phyloP scores from a whole-genome alignment of 2,888 invertebrate species.

The Epistrophella euchroma region DNA sequence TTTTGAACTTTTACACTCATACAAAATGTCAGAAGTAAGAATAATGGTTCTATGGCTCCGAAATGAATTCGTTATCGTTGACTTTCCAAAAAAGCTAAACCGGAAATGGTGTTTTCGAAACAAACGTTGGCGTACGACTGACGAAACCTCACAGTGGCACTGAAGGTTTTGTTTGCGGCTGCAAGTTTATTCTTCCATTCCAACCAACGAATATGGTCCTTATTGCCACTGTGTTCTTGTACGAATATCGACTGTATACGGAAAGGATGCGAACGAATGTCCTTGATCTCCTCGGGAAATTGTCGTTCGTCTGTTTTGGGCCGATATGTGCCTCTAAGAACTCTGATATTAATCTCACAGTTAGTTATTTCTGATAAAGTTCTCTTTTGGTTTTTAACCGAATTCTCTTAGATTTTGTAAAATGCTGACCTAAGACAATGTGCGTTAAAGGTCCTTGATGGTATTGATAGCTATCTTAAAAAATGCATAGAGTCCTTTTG shows the following conservation, averaged over 20 bases:
- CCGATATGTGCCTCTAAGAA: conserved; percentile 21
- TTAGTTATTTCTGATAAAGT: conserved; percentile 34
- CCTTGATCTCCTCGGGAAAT: conserved; percentile 72
- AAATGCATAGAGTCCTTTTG: conserved; percentile 6
- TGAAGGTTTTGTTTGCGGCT: conserved; percentile 59
- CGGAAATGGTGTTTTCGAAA: conserved; percentile 58
- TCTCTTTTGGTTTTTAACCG: conserved; percentile 35
- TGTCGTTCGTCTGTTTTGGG: conserved; percentile 46
- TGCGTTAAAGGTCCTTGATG: conserved; percentile 19
- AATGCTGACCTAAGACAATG: conserved; percentile 70
- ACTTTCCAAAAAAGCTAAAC: neutral
- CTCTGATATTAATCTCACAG: conserved; percentile 51
- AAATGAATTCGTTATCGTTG: neutral
- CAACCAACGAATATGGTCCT: conserved; percentile 48
- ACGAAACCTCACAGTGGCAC: conserved; percentile 55
- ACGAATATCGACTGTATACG: conserved; percentile 26
- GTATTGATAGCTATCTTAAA: neutral
- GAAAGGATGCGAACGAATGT: conserved; percentile 65
- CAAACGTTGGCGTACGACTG: conserved; percentile 71
- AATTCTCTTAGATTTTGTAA: conserved; percentile 28
- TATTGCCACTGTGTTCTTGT: conserved; percentile 46
- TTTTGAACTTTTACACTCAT: neutral
- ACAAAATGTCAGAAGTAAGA: neutral
- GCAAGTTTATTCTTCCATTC: conserved; percentile 40
- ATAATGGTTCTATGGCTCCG: neutral